A percentile compares a stretch with the other conserved stretches of the same genome.
phyloP scores from a whole-genome alignment of 2,797 vertebrate species.

The Rhadinocentrus ornatus region DNA sequence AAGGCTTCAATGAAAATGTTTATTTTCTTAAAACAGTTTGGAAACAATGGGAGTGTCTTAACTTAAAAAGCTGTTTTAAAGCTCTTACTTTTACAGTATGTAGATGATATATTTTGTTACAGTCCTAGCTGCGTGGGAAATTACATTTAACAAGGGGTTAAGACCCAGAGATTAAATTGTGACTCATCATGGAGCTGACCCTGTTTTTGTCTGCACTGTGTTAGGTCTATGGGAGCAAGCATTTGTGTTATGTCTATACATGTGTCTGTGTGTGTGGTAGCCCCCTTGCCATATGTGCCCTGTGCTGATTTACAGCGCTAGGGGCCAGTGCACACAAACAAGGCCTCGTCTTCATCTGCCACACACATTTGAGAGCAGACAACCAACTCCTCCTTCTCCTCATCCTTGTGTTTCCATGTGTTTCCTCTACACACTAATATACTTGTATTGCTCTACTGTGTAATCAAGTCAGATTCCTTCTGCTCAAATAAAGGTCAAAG shows the following conservation, averaged over 20 bases:
- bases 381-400: constrained; percentile 32
- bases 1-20: constrained; percentile 8
- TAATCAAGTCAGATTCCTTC: constrained; percentile 29
- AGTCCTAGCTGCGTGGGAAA: constrained; percentile 14
- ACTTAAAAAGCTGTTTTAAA: neutral
- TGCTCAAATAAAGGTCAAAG: constrained; percentile 57
- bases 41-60: neutral
- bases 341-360: constrained; percentile 74
- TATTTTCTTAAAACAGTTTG: neutral
- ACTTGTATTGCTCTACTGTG: constrained; percentile 1
- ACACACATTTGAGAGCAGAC: constrained; percentile 66
- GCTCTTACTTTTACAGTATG: neutral
- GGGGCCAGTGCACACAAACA: constrained; percentile 76
- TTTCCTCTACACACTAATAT: constrained; percentile 22
- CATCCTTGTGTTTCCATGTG: constrained; percentile 1
- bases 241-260: constrained; percentile 58
- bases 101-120: constrained; percentile 1
- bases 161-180: constrained; percentile 30
- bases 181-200: constrained; percentile 47
- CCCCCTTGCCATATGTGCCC: constrained; percentile 70
- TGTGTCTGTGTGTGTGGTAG: constrained; percentile 35
- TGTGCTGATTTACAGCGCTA: constrained; percentile 76
- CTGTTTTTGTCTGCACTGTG: constrained; percentile 53
- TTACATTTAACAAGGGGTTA: constrained; percentile 27
- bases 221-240: constrained; percentile 49